Evolutionary conservation across 1,140 invertebrate species (phyloP), one percentile per base, ranked within the genome.

Genomic region (Nebria ingens): DNA sequence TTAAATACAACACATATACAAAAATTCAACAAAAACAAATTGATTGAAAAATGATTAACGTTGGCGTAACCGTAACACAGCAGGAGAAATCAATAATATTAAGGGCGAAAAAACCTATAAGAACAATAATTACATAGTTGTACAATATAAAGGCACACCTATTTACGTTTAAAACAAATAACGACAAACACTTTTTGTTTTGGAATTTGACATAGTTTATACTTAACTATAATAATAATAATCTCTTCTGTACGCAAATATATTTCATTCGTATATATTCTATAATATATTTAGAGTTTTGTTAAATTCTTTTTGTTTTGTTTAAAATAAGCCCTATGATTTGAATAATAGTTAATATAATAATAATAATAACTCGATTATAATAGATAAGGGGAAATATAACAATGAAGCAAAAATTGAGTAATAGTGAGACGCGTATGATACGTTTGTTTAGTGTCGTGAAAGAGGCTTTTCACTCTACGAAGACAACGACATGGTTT

Each of bases 71-170:
- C 40, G 40, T 45, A 45, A 45, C 40, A 45, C 40, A 45, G 6
- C 40, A 17, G 17, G n/a, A 45, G 17, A 11, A 12, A 45, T 45
- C 13, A 29, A n/a, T n/a, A n/a, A n/a, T n/a, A n/a, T n/a, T n/a
- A n/a, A n/a, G 25, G n/a, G 6, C n/a, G 25, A 34, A 34, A 9
- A 34, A 34, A 34, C 25, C 6, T 34, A 34, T 6, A 34, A 45
- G 40, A 45, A 45, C 40, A 45, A 45, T 45, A 9, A 45, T 45
- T 12, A 12, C 17, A 45, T 11, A 11, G 40, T 64, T 65, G 64
- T 65, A 65, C 64, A 67, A 64, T 67, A 62, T 58, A 65, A 65
- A 67, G 65, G 56, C 57, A 58, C 57, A 58, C 57, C 57, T 52
- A 52, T 52, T 19, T 58, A 58, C 51, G 57, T 52, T 54, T 45